These are phyloP conservation scores for Lypha dubia DNA, from an alignment of 2,888 invertebrate species.

Conservation along the genomic window DNA sequence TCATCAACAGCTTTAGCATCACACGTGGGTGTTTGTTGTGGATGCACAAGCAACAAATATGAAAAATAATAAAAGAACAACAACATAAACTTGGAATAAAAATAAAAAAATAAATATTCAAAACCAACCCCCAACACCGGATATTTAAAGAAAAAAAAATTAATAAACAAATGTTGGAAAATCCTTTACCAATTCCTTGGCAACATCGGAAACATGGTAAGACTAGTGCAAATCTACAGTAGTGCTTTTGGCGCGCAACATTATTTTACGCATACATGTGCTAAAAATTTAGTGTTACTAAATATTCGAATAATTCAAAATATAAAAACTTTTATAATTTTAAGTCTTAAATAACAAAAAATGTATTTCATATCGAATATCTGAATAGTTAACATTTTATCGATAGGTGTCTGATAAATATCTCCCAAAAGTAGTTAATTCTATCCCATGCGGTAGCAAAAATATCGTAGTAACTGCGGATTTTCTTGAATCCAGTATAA, in stretches of 20 bases:
- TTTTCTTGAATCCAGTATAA: too few species aligned
- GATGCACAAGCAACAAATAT: slow-evolving; percentile 69
- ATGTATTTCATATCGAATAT: too few species aligned
- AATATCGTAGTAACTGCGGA: too few species aligned
- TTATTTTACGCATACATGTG: slow-evolving; percentile 12
- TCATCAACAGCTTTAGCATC: slow-evolving; percentile 42
- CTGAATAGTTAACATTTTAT: too few species aligned
- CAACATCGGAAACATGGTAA: slow-evolving; percentile 65
- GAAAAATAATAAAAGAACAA: slow-evolving; percentile 57
- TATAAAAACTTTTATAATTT: too few species aligned
- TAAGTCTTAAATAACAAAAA: too few species aligned
- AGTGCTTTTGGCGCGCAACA: slow-evolving; percentile 66
- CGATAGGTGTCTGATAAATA: too few species aligned
- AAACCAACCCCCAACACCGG: slow-evolving; percentile 69
- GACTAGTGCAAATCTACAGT: background rate
- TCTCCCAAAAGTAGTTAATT: too few species aligned
- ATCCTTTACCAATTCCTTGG: slow-evolving; percentile 64
- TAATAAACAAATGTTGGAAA: slow-evolving; percentile 48
- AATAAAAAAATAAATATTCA: slow-evolving; percentile 51
- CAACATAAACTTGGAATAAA: slow-evolving; percentile 48
- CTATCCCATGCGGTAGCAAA: too few species aligned
- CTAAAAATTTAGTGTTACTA: background rate
- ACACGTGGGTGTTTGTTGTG: slow-evolving; percentile 67
- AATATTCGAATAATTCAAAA: slow-evolving; percentile 18
- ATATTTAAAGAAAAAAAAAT: slow-evolving; percentile 60